These are phyloP conservation scores for Felis chaus DNA, from an alignment of 2,113 vertebrate genomes.

Conservation along the genomic window DNA sequence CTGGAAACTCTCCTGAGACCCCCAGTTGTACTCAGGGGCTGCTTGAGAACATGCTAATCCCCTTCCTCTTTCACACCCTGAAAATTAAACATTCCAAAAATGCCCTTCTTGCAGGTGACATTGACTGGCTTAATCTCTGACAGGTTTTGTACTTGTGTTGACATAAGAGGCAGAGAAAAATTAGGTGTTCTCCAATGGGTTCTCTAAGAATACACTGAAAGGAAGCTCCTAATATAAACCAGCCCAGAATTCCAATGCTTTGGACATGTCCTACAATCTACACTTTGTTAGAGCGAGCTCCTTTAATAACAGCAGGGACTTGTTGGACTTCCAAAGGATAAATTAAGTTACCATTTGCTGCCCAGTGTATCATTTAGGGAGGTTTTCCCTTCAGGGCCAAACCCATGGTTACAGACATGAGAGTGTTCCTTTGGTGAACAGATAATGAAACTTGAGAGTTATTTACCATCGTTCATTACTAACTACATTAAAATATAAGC, in stretches of 20 bases:
- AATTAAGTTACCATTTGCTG: conserved; percentile 46
- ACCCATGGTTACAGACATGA: neutral
- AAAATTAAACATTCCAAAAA: conserved; percentile 68
- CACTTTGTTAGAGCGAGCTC: conserved; percentile 23
- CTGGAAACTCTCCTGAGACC: conserved; percentile 34
- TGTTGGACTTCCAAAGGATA: conserved; percentile 57
- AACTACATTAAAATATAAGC: conserved; percentile 44
- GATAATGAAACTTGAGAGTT: conserved; percentile 27
- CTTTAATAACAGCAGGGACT: conserved; percentile 29
- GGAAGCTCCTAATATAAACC: conserved; percentile 51
- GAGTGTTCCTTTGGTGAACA: neutral
- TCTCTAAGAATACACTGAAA: conserved; percentile 56
- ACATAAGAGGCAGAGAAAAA: conserved; percentile 66
- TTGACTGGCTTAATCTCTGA: conserved; percentile 57
- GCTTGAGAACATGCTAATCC: conserved; percentile 32
- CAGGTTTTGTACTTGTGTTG: conserved; percentile 59
- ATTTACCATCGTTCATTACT: conserved; percentile 37
- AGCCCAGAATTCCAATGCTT: conserved; percentile 49
- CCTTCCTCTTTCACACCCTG: conserved; percentile 57
- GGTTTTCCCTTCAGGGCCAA: conserved; percentile 3
- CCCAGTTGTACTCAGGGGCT: conserved; percentile 15
- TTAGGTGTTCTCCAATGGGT: conserved; percentile 43
- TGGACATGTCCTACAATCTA: neutral
- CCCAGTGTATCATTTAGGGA: neutral
- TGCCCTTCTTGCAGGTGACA: conserved; percentile 34